Percentiles rank a stretch among this genome's conserved stretches.
Evolutionary conservation across 64 coral and sea anemone genomes (phyloP).

Genomic region (Montipora sp.): DNA sequence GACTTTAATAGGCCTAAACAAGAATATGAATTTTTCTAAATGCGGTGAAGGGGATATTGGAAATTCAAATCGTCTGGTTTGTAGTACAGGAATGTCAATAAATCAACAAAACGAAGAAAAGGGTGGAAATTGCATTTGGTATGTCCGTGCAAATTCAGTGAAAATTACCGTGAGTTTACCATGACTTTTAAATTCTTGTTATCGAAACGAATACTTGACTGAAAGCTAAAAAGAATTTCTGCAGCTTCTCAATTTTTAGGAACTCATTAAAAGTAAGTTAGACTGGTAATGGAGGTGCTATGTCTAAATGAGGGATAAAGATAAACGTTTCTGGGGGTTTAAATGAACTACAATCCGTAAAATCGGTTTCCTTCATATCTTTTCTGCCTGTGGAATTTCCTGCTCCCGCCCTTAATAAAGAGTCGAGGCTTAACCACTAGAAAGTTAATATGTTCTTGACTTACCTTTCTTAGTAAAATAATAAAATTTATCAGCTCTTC

Average conservation of each 20-base stretch:
- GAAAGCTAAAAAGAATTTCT: no score
- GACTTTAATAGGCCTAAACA: neutral
- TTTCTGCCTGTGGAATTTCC: neutral
- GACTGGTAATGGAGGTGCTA: no score
- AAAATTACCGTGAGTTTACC: no score
- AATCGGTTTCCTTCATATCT: neutral
- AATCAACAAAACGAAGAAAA: neutral
- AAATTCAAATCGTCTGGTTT: neutral
- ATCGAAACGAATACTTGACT: no score
- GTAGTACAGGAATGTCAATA: neutral
- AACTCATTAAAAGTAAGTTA: no score
- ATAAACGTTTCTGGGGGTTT: no score
- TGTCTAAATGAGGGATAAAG: no score
- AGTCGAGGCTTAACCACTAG: neutral
- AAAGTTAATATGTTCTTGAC: constrained; percentile 11
- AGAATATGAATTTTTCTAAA: neutral
- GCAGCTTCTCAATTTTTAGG: no score
- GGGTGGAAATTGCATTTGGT: neutral
- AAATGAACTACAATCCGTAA: no score
- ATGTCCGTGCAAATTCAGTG: no score
- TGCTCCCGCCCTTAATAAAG: neutral
- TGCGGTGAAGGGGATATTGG: neutral
- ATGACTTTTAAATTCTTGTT: no score
- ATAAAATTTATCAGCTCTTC: neutral
- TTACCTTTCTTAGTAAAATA: constrained; percentile 3